Conservation (phyloP, 2,888 invertebrate species). For the Drosophila helvetica region DNA sequence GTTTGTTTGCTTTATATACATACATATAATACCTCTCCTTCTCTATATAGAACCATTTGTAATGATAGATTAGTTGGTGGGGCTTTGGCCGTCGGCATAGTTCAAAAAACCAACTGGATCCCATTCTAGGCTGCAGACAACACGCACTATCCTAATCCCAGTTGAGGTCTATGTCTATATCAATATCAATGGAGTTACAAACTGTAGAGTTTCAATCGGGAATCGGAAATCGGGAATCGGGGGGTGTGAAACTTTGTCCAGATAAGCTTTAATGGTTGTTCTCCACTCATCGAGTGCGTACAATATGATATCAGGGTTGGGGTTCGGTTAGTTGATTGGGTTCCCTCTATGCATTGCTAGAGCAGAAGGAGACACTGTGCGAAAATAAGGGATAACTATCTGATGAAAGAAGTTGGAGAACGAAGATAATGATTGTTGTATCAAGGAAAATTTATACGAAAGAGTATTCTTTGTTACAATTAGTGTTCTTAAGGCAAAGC, state of each 20-base stretch:
- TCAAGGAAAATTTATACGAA: too few species aligned
- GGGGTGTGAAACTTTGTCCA: constrained; percentile 41
- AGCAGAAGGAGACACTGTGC: constrained; percentile 28
- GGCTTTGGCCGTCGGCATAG: constrained; percentile 57
- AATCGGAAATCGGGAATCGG: constrained; percentile 6
- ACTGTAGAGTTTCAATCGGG: constrained; percentile 10
- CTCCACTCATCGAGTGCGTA: constrained; percentile 48
- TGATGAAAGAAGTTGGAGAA: too few species aligned
- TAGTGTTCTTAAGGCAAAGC: too few species aligned
- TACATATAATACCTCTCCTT: too few species aligned
- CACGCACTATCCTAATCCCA: constrained; percentile 81
- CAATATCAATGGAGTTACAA: constrained; percentile 55
- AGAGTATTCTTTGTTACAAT: too few species aligned
- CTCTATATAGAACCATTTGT: constrained; percentile 6
- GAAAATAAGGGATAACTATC: neutral
- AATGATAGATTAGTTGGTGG: constrained; percentile 67
- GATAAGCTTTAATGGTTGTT: constrained; percentile 73
- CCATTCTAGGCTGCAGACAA: constrained; percentile 39
- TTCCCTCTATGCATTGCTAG: constrained; percentile 11
- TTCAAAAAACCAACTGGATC: constrained; percentile 46
- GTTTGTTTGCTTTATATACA: constrained; percentile 25
- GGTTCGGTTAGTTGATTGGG: constrained; percentile 22
- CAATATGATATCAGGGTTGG: constrained; percentile 7
- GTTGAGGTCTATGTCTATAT: constrained; percentile 82
- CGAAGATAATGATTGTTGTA: too few species aligned